These are phyloP conservation scores for Pseudachorutes palmiensis DNA, from an alignment of 1,140 invertebrate genomes.

Conservation along the genomic window DNA sequence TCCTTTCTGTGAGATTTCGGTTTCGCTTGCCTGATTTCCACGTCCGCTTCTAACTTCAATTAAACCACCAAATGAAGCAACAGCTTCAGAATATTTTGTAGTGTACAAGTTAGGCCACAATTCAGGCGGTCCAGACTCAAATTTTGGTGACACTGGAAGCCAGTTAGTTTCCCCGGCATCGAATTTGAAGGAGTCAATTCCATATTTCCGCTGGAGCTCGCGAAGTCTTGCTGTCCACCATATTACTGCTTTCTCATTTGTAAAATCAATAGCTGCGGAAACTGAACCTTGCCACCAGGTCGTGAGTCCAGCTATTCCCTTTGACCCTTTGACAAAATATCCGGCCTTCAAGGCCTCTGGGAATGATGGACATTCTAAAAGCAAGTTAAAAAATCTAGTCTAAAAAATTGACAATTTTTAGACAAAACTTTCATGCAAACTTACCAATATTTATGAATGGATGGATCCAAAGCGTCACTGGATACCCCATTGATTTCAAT, in stretches of 20 bases:
- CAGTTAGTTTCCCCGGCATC: constrained; percentile 72
- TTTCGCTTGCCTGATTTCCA: constrained; percentile 42
- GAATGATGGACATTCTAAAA: constrained; percentile 47
- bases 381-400: too few species aligned
- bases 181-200: constrained; percentile 83
- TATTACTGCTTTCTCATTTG: constrained; percentile 57
- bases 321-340: constrained; percentile 42
- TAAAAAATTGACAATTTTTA: too few species aligned
- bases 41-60: constrained; percentile 62
- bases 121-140: constrained; percentile 36
- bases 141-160: constrained; percentile 51
- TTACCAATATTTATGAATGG: constrained; percentile 65
- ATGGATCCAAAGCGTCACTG: constrained; percentile 77
- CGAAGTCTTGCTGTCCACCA: constrained; percentile 65
- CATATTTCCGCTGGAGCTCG: constrained; percentile 51
- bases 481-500: constrained; percentile 58
- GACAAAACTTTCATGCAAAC: not conserved
- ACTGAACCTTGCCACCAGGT: constrained; percentile 79
- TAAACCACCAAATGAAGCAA: constrained; percentile 55
- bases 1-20: not conserved
- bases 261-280: constrained; percentile 63
- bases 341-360: constrained; percentile 28
- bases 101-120: constrained; percentile 6
- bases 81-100: constrained; percentile 55
- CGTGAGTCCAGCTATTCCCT: constrained; percentile 50